Conservation (phyloP, 2,888 invertebrate genomes). For the Drosophila anceps region DNA sequence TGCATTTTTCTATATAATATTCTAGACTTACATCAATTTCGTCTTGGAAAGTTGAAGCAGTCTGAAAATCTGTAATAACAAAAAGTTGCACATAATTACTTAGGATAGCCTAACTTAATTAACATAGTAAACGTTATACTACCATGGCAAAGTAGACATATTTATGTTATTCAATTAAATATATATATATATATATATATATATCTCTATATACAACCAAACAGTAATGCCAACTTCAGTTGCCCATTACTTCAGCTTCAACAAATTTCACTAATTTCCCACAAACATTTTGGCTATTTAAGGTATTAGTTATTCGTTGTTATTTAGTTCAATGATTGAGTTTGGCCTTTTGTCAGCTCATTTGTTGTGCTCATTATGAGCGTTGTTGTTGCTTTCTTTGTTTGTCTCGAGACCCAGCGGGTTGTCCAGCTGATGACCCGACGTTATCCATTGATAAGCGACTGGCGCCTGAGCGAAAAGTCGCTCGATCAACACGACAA, state of each 20-base stretch:
- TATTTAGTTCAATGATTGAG: slow-evolving; percentile 6
- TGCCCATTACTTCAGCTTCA: neutral
- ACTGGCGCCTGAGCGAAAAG: slow-evolving; percentile 52
- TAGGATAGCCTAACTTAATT: no score
- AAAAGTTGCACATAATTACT: neutral
- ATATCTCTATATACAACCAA: no score
- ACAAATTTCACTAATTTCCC: neutral
- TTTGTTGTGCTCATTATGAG: slow-evolving; percentile 47
- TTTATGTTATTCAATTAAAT: no score
- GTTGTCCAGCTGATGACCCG: slow-evolving; percentile 57
- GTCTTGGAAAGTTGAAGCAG: neutral
- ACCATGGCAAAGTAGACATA: no score
- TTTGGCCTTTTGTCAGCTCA: slow-evolving; percentile 62
- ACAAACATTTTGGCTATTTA: neutral
- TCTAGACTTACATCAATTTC: no score
- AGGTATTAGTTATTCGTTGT: neutral
- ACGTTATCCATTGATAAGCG: slow-evolving; percentile 56
- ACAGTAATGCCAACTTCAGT: neutral
- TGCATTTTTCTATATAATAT: no score
- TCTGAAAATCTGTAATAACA: neutral
- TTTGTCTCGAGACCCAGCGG: slow-evolving; percentile 53
- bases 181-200: no score
- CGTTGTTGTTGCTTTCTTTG: slow-evolving; percentile 15
- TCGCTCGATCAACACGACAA: slow-evolving; percentile 21
- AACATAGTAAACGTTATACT: no score